Percentiles rank a stretch among this genome's conserved stretches.
phyloP scores from a whole-genome alignment of 2,113 vertebrate genomes.

The Aviceda subcristata region DNA sequence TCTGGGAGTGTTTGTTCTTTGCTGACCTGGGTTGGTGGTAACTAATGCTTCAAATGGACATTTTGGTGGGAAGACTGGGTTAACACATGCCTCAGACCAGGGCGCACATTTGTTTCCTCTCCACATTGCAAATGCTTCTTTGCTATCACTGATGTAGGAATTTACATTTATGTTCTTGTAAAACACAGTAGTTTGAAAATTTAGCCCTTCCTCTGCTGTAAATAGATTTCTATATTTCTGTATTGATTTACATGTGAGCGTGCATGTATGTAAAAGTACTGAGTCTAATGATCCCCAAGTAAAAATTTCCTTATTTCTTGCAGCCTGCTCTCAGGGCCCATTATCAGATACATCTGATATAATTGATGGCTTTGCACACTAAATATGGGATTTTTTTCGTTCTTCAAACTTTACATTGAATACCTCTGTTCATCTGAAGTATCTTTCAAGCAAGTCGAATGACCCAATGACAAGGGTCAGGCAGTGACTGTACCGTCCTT shows the following conservation, averaged over 20 bases:
- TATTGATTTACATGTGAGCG: fast-evolving
- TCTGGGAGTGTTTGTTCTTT: background rate
- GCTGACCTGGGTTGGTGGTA: background rate
- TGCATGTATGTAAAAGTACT: background rate
- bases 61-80: background rate
- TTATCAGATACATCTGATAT: too few species aligned
- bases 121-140: fast-evolving
- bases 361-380: background rate
- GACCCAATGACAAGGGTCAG: background rate
- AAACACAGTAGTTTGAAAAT: background rate
- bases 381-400: background rate
- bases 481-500: background rate
- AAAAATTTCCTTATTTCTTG: background rate
- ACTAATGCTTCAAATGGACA: background rate
- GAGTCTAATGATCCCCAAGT: background rate
- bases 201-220: background rate
- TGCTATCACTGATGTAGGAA: background rate
- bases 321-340: background rate
- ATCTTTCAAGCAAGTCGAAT: background rate
- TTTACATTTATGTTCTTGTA: background rate
- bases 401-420: background rate
- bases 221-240: background rate
- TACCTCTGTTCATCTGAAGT: background rate
- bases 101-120: fast-evolving
- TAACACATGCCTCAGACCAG: background rate